A percentile compares a stretch with the other conserved stretches of the same genome.
Conservation (phyloP, 2,113 vertebrate genomes). For the Myotis yumanensis region DNA sequence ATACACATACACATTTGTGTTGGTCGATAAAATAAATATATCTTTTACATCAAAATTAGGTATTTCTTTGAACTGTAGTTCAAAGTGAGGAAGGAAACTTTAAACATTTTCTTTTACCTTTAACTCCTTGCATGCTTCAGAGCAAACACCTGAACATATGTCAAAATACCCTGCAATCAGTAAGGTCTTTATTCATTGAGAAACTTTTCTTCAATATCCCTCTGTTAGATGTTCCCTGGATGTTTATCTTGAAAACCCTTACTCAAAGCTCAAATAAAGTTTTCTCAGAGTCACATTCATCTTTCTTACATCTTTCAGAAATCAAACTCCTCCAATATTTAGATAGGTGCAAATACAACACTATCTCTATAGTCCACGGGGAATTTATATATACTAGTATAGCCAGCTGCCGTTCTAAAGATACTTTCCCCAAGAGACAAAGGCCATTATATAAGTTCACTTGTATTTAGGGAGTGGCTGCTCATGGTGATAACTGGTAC, state of each 20-base stretch:
- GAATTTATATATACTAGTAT: not conserved
- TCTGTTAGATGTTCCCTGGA: conserved; percentile 55
- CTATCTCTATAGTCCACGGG: not conserved
- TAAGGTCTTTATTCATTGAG: conserved; percentile 70
- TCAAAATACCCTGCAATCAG: conserved; percentile 44
- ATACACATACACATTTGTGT: not conserved
- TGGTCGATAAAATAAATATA: conserved; percentile 28
- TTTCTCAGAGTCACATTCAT: conserved; percentile 46
- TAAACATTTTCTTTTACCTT: conserved; percentile 60
- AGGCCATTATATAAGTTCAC: not conserved
- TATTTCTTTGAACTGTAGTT: conserved; percentile 61
- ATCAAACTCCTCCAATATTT: conserved; percentile 31
- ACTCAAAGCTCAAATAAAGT: conserved; percentile 40
- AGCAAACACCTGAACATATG: conserved; percentile 48
- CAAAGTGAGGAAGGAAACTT: conserved; percentile 48
- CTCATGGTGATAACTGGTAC: not conserved
- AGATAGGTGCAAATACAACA: not conserved
- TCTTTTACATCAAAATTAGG: conserved; percentile 39
- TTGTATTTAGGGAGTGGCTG: not conserved
- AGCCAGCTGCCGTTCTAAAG: not conserved
- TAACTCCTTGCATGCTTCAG: conserved; percentile 38
- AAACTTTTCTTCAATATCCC: conserved; percentile 56
- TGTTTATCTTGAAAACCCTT: conserved; percentile 65
- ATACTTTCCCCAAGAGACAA: not conserved
- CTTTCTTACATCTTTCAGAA: conserved; percentile 40